phyloP scores from a whole-genome alignment of 1,140 invertebrate species.

The Drosophila sturtevanti region DNA sequence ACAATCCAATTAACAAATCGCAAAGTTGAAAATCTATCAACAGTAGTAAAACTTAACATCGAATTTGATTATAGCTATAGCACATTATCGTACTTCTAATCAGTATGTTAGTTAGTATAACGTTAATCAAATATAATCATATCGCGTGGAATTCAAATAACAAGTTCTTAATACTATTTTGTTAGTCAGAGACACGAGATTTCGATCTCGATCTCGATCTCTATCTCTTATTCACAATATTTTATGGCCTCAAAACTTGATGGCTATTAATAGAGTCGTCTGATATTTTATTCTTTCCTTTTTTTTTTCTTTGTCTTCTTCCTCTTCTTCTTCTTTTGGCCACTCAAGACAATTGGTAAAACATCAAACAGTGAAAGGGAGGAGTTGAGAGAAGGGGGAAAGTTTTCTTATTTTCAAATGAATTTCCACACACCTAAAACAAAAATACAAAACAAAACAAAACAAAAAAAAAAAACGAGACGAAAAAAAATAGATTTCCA shows the following conservation, averaged over 20 bases:
- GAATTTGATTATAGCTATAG: conserved; percentile 2
- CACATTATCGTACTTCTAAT: conserved; percentile 24
- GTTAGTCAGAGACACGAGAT: not conserved
- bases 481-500: conserved; percentile 8
- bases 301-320: too few relatives aligned
- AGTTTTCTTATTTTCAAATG: not conserved
- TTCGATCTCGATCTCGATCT: too few relatives aligned
- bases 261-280: not conserved
- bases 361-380: not conserved
- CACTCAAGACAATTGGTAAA: conserved; percentile 4
- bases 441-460: not conserved
- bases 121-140: not conserved
- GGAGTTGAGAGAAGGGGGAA: not conserved
- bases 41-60: conserved; percentile 9
- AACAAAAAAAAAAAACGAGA: not conserved
- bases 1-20: conserved; percentile 51
- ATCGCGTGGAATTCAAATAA: not conserved
- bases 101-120: conserved; percentile 6
- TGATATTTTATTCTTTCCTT: not conserved
- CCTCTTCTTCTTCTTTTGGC: not conserved
- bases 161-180: not conserved
- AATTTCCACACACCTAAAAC: not conserved
- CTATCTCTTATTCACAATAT: not conserved
- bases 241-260: not conserved
- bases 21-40: conserved; percentile 25